phyloP scores from a whole-genome alignment of 2,113 vertebrate genomes.

The Rhynchomys soricoides region DNA sequence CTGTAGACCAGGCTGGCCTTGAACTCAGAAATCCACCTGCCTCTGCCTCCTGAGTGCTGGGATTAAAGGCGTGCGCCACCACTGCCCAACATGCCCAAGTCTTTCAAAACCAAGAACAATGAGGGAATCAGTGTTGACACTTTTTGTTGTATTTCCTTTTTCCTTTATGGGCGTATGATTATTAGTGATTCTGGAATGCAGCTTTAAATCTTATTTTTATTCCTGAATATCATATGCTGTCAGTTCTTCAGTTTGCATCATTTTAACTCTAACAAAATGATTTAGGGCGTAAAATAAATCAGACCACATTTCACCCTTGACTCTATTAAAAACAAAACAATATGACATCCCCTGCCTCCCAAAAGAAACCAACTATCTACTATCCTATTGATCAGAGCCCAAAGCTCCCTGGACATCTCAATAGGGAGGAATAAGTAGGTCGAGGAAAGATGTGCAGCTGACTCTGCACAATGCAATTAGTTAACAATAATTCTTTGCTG shows the following conservation, averaged over 20 bases:
- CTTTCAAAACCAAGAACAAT: not conserved
- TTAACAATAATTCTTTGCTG: constrained; percentile 53
- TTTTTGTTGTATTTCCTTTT: not conserved
- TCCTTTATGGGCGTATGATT: not conserved
- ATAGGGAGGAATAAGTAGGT: not conserved
- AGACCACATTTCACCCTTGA: not conserved
- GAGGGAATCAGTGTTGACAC: not conserved
- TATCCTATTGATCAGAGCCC: not conserved
- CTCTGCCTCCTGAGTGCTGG: too few relatives aligned
- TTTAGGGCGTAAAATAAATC: not conserved
- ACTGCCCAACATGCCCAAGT: too few relatives aligned
- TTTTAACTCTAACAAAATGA: constrained; percentile 15
- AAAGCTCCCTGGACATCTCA: not conserved
- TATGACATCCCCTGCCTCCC: not conserved
- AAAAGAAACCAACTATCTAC: not conserved
- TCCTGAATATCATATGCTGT: not conserved
- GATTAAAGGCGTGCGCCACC: too few relatives aligned
- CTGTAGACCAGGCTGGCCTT: too few relatives aligned
- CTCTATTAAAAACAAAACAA: not conserved
- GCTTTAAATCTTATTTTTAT: not conserved
- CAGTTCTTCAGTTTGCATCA: not conserved
- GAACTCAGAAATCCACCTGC: too few relatives aligned
- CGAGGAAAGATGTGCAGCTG: not conserved
- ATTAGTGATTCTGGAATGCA: not conserved
- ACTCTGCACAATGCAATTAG: constrained; percentile 7